Base-by-base conservation (phyloP, 2,888 invertebrate genomes). In the Cheilosia vernalis region DNA sequence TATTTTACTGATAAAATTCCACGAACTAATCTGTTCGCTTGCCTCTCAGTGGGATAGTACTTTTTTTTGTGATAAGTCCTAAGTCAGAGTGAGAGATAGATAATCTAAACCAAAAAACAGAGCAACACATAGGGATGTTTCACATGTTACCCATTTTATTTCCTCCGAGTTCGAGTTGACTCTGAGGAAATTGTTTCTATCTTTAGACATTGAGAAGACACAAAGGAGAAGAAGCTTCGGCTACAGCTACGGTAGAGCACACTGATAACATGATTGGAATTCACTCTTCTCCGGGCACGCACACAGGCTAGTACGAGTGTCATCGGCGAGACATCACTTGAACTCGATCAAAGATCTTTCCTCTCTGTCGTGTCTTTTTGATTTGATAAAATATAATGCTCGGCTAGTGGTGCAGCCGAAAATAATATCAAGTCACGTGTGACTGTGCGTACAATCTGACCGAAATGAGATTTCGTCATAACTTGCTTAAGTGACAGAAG, bases 371-470 rank as follows among this genome's bases (percentile, higher is more conserved):
- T 56, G 33, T 44, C n/a, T 13, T 47, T 58, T 47, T 67, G 30
- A 33, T 9, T 56, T 60, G 44, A 69, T 49, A 37, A 51, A 66
- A 58, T 10, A 47, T 1, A 27, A 42, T 30, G n/a, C 42, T 55
- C 10, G 51, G 47, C 21, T 27, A 19, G 21, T 63, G 37, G 24
- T 60, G 72, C 66, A 82, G 21, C 10, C 55, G 13, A 72, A 60
- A 58, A 60, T 69, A 76, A 66, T 53, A 61, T 56, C 24, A 74
- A 84, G 74, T 84, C 84, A 84, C 84, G 79, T 79, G 83, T 76
- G 58, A 53, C 56, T 37, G 63, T 66, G 47, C 47, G 51, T 42
- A 53, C 21, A n/a, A 47, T 55, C 15, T 7, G 49, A 61, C 1
- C 37, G 55, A 53, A 55, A 60, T 24, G 33, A 40, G 19, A 77